phyloP scores from a whole-genome alignment of 1,140 invertebrate genomes.

The Drosophila aff. region DNA sequence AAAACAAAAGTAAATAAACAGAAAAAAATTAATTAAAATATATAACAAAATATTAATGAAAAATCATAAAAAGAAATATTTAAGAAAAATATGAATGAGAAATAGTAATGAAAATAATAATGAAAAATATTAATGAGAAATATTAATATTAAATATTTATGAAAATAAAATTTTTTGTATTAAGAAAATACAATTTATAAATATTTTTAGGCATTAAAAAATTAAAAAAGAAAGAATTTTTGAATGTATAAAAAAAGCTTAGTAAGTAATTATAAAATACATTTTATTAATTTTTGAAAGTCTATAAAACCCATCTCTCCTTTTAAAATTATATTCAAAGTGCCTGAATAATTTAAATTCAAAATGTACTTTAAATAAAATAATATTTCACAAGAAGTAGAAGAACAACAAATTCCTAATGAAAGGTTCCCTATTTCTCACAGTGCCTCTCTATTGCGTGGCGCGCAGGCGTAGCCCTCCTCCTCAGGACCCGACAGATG shows the following conservation, averaged over 20 bases:
- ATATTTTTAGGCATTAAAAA: background rate
- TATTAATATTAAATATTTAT: no score
- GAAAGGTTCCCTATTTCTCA: background rate
- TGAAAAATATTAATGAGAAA: no score
- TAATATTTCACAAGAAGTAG: background rate
- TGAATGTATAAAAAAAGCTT: no score
- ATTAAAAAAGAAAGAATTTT: no score
- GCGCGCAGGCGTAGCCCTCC: slow-evolving; percentile 65
- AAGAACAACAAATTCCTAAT: background rate
- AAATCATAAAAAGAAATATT: no score
- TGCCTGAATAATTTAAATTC: background rate
- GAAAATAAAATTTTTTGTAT: no score
- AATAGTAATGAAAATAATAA: no score
- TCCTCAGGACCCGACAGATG: slow-evolving; percentile 32
- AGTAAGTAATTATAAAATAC: no score
- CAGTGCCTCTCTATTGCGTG: slow-evolving; percentile 52
- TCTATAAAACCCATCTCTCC: background rate
- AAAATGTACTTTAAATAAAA: no score
- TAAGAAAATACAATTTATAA: background rate
- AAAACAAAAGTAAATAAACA: slow-evolving; percentile 30
- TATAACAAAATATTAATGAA: background rate
- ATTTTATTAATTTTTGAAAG: background rate
- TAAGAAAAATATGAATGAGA: no score
- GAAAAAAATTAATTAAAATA: background rate
- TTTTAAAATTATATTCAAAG: background rate